Conservation (phyloP, 2,888 invertebrate species). For the Amphipoea lucens region DNA sequence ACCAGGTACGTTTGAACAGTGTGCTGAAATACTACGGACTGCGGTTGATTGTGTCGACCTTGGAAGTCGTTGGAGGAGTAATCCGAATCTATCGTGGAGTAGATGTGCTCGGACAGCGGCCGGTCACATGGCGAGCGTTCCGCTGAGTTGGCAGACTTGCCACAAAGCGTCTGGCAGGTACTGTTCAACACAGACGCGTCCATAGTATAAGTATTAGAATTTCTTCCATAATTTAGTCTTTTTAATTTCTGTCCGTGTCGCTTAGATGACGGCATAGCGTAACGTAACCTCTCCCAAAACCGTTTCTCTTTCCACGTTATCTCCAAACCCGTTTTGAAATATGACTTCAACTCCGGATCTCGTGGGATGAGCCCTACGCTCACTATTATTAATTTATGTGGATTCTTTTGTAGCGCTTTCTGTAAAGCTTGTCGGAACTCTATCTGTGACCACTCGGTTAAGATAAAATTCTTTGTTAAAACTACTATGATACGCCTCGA, state of each 20-base stretch:
- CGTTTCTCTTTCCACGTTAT: constrained; percentile 97
- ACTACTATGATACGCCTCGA: constrained; percentile 96
- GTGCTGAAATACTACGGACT: constrained; percentile 87
- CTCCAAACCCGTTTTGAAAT: constrained; percentile 96
- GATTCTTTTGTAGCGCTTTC: constrained; percentile 95
- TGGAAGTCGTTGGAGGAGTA: constrained; percentile 92
- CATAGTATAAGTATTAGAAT: constrained; percentile 96
- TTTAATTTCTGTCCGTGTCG: constrained; percentile 90
- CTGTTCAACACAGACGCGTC: constrained; percentile 92
- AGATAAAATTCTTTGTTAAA: constrained; percentile 96
- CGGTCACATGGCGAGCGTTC: constrained; percentile 92
- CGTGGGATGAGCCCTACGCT: constrained; percentile 94
- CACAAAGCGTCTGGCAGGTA: constrained; percentile 91
- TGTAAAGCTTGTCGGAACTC: constrained; percentile 97
- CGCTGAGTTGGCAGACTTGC: constrained; percentile 88
- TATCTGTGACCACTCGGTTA: constrained; percentile 97
- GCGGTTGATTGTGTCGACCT: constrained; percentile 84
- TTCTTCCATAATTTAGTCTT: constrained; percentile 93
- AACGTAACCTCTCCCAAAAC: constrained; percentile 98
- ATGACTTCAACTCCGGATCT: constrained; percentile 96
- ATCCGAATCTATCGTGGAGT: constrained; percentile 97
- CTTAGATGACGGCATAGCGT: constrained; percentile 96
- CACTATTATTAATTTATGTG: constrained; percentile 96
- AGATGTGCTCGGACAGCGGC: constrained; percentile 96
- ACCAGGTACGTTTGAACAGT: constrained; percentile 89